These are phyloP conservation scores for Porites australiensis DNA, from an alignment of 64 coral and sea anemone species.

Conservation along the genomic window DNA sequence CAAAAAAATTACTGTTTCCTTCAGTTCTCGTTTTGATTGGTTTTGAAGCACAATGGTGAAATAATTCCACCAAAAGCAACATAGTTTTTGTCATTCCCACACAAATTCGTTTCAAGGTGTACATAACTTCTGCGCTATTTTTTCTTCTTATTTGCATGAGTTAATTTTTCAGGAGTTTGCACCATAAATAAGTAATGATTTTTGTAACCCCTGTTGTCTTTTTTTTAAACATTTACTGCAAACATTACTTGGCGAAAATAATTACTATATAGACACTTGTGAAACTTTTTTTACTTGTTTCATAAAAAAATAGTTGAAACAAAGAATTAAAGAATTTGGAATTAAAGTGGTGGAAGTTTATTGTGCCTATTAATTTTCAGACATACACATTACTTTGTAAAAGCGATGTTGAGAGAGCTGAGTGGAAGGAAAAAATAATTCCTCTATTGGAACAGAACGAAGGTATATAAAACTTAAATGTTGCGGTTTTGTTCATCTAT, in stretches of 20 bases:
- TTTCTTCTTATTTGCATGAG: not conserved
- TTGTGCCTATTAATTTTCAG: conserved; percentile 23
- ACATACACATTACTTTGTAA: conserved; percentile 94
- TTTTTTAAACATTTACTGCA: not conserved
- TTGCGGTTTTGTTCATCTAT: not conserved
- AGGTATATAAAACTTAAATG: not conserved
- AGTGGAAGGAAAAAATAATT: conserved; percentile 93
- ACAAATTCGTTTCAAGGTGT: not conserved
- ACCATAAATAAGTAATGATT: not conserved
- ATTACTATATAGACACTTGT: not conserved
- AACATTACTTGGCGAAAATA: not conserved
- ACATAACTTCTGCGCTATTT: not conserved
- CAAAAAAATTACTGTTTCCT: too few relatives aligned
- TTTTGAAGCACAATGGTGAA: too few relatives aligned
- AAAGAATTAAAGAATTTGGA: too few relatives aligned
- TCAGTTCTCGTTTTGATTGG: too few relatives aligned
- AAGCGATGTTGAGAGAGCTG: conserved; percentile 79
- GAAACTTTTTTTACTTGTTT: not conserved
- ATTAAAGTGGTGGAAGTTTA: too few relatives aligned
- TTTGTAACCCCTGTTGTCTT: not conserved
- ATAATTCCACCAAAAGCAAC: too few relatives aligned
- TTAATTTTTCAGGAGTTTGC: not conserved
- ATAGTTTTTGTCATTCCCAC: too few relatives aligned
- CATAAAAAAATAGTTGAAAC: not conserved
- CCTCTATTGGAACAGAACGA: conserved; percentile 51